phyloP scores from a whole-genome alignment of 2,113 vertebrate genomes.

The Vidua chalybeata region DNA sequence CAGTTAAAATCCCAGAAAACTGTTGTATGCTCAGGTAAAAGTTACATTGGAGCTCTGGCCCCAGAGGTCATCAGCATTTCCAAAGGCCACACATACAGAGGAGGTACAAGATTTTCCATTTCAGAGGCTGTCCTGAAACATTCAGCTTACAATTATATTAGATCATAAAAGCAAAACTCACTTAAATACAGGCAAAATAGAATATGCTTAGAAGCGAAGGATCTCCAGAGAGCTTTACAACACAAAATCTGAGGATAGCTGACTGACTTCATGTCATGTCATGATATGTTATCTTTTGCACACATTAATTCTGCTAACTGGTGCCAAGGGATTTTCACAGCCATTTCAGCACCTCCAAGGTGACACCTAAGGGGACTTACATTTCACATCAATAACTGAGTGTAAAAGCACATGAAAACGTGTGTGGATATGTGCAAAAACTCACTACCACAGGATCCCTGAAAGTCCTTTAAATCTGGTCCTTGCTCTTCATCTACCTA shows the following conservation, averaged over 20 bases:
- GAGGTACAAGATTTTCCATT: neutral
- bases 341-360: constrained; percentile 26
- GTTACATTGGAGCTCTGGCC: neutral
- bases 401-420: neutral
- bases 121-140: neutral
- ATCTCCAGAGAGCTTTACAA: neutral
- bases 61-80: neutral
- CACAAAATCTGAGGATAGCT: neutral
- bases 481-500: neutral
- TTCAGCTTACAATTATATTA: neutral
- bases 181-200: neutral
- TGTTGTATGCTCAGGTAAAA: neutral
- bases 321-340: constrained; percentile 3
- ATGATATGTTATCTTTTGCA: constrained; percentile 8
- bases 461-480: neutral
- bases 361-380: neutral
- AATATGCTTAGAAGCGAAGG: neutral
- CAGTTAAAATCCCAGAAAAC: neutral
- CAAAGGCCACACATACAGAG: neutral
- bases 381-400: neutral
- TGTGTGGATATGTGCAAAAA: neutral
- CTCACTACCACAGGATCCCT: neutral
- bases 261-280: neutral
- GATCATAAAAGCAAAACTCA: neutral
- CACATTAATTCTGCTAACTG: neutral